Evolutionary conservation across 2,797 vertebrate species (phyloP).

Genomic region (Crypturellus tataupa): DNA sequence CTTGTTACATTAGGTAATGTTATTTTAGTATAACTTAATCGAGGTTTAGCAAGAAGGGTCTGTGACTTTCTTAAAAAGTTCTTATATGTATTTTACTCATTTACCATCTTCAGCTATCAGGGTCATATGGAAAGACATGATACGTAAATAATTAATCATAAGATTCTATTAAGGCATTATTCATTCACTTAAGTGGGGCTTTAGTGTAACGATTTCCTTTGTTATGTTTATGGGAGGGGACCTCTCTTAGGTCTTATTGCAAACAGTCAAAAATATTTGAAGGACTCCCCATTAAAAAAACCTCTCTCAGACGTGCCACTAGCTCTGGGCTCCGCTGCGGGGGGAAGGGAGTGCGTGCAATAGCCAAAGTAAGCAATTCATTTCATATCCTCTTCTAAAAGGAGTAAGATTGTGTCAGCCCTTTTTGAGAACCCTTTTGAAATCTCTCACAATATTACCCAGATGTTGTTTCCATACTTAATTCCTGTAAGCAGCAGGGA

Average conservation of each 20-base stretch:
- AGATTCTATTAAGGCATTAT: slow-evolving; percentile 59
- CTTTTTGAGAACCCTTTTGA: slow-evolving; percentile 75
- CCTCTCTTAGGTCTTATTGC: slow-evolving; percentile 17
- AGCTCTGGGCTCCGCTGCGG: slow-evolving; percentile 48
- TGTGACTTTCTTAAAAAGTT: background rate
- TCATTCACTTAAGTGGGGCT: slow-evolving; percentile 58
- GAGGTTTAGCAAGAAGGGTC: background rate
- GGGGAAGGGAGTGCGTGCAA: slow-evolving; percentile 52
- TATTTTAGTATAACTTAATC: background rate
- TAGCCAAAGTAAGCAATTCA: slow-evolving; percentile 75
- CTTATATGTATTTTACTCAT: background rate
- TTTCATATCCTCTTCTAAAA: slow-evolving; percentile 76
- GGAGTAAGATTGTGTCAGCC: slow-evolving; percentile 72
- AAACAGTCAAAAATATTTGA: slow-evolving; percentile 60
- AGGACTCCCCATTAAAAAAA: slow-evolving; percentile 37
- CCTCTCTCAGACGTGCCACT: slow-evolving; percentile 12
- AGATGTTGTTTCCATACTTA: slow-evolving; percentile 75
- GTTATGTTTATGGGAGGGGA: slow-evolving; percentile 56
- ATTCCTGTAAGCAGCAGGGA: slow-evolving; percentile 67
- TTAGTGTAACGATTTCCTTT: slow-evolving; percentile 16
- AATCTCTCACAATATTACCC: slow-evolving; percentile 71
- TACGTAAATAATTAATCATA: slow-evolving; percentile 32
- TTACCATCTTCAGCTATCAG: background rate
- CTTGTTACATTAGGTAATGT: background rate
- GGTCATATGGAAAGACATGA: background rate